Conservation (phyloP, 2,888 invertebrate genomes). For the Zygogramma bicolorata region DNA sequence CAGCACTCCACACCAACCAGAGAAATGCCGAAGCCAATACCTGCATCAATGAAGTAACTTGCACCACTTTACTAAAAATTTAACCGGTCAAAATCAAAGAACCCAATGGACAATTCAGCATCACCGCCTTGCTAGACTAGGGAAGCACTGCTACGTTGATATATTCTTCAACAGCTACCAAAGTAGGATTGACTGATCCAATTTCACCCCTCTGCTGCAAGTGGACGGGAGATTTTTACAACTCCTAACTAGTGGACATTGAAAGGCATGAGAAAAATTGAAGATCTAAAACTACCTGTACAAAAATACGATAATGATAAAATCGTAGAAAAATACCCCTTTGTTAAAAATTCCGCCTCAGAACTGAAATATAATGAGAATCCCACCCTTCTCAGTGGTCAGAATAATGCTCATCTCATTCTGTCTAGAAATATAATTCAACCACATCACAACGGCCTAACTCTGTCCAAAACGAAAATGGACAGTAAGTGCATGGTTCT, state of each 20-base stretch:
- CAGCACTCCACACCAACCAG: background rate
- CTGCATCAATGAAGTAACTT: background rate
- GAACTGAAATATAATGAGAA: background rate
- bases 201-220: background rate
- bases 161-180: background rate
- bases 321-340: background rate
- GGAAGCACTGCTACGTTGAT: background rate
- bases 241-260: background rate
- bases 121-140: background rate
- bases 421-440: background rate
- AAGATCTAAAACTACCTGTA: background rate
- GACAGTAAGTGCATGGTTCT: background rate
- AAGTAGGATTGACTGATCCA: background rate
- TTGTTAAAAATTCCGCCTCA: too few species aligned
- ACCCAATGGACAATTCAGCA: background rate
- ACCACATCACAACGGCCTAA: background rate
- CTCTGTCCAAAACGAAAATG: background rate
- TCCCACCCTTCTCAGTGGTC: background rate
- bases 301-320: background rate
- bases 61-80: background rate
- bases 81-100: background rate
- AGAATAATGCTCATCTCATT: constrained; percentile 2
- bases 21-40: background rate
- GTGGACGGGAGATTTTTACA: background rate
- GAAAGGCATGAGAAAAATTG: background rate